A percentile compares a stretch with the other conserved stretches of the same genome.
Conservation (phyloP, 2,888 invertebrate species). For the Augiades crinisus region DNA sequence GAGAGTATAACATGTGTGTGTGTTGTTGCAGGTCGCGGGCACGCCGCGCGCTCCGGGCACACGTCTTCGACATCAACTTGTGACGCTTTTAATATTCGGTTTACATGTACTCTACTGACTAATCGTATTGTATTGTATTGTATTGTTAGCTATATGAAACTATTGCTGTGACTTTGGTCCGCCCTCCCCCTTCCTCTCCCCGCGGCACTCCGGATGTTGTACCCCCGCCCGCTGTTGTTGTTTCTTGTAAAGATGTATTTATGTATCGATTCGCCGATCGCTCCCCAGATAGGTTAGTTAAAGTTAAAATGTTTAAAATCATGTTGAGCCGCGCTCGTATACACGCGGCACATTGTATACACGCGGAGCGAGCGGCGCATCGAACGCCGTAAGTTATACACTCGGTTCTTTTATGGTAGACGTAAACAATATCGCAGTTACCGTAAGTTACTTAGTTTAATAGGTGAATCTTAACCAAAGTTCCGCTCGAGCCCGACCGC, state of each 20-base stretch:
- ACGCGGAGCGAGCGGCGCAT: conserved; percentile 30
- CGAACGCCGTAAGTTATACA: conserved; percentile 33
- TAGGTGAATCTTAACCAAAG: conserved; percentile 77
- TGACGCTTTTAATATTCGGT: conserved; percentile 42
- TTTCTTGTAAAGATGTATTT: conserved; percentile 26
- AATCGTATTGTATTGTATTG: conserved; percentile 29
- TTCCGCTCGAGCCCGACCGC: conserved; percentile 60
- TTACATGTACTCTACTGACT: conserved; percentile 40
- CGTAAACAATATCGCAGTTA: conserved; percentile 70
- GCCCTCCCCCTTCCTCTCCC: conserved; percentile 21
- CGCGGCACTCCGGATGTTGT: conserved; percentile 16
- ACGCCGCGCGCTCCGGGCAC: conserved; percentile 40
- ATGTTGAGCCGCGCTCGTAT: conserved; percentile 12
- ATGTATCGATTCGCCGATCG: conserved; percentile 33
- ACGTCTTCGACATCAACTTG: conserved; percentile 37
- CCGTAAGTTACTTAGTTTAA: conserved; percentile 76
- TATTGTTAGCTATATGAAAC: conserved; percentile 35
- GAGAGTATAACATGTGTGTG: no score
- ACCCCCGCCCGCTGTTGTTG: conserved; percentile 21
- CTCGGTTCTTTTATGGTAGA: conserved; percentile 45
- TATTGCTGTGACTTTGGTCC: conserved; percentile 35
- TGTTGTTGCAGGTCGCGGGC: conserved; percentile 46
- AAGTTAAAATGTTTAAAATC: conserved; percentile 28
- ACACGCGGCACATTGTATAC: conserved; percentile 8
- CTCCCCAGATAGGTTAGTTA: conserved; percentile 30